Conservation (phyloP, 2,113 vertebrate genomes). For the Pomatorhinus ruficollis region DNA sequence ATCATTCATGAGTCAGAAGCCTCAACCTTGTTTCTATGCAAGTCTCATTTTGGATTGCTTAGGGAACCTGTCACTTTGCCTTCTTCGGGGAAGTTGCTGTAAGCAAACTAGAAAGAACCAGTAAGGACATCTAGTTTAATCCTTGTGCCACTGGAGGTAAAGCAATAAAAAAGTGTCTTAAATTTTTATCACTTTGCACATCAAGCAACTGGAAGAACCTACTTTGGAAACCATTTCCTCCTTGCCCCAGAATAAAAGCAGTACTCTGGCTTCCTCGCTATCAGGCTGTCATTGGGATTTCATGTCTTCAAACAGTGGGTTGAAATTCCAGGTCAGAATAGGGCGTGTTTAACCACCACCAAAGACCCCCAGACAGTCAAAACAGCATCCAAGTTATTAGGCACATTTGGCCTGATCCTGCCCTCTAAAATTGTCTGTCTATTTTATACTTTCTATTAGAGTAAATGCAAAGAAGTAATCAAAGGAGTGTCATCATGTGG, state of each 20-base stretch:
- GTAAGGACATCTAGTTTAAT: not conserved
- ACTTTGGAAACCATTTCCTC: not conserved
- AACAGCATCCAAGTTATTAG: not conserved
- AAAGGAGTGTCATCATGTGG: not conserved
- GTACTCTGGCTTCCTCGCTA: not conserved
- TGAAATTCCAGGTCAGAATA: not conserved
- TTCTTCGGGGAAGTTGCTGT: not conserved
- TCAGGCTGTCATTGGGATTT: not conserved
- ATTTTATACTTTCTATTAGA: not conserved
- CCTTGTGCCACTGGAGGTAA: not conserved
- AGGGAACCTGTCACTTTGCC: not conserved
- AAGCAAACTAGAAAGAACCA: slow-evolving; percentile 6
- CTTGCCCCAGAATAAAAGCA: not conserved
- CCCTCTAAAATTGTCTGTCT: not conserved
- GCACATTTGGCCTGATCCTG: not conserved
- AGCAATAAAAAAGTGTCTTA: slow-evolving; percentile 12
- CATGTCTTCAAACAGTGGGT: not conserved
- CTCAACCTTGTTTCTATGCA: not conserved
- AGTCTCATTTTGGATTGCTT: not conserved
- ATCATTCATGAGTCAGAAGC: slow-evolving; percentile 2
- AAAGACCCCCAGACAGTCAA: not conserved
- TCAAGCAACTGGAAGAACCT: not conserved
- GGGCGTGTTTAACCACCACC: not conserved
- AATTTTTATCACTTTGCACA: not conserved
- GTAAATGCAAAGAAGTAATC: not conserved